A percentile compares a stretch with the other conserved stretches of the same genome.
Evolutionary conservation across 2,113 vertebrate species (phyloP).

Genomic region (Scortum barcoo): DNA sequence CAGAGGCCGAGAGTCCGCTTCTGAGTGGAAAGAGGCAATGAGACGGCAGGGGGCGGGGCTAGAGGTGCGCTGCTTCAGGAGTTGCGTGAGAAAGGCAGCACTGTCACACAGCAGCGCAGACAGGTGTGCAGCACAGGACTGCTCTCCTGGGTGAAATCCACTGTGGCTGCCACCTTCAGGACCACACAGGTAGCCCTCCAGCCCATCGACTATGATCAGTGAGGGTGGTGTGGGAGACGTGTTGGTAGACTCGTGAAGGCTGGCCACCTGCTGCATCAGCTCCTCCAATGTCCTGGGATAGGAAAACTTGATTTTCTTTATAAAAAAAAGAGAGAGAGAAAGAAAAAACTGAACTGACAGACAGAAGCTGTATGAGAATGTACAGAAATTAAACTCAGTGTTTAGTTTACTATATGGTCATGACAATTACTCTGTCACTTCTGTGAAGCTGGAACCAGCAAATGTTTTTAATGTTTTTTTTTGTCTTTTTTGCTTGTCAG

Average conservation of each 20-base stretch:
- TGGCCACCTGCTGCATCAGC: constrained; percentile 80
- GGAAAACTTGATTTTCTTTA: constrained; percentile 83
- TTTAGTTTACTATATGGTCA: not conserved
- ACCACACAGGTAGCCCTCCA: constrained; percentile 75
- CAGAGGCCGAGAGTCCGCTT: not conserved
- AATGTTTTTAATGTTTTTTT: too few relatives aligned
- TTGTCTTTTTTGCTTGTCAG: not conserved
- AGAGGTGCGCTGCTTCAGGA: constrained; percentile 40
- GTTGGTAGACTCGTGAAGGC: constrained; percentile 77
- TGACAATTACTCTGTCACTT: not conserved
- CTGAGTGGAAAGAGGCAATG: constrained; percentile 76
- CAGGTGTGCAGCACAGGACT: constrained; percentile 71
- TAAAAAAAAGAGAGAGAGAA: not conserved
- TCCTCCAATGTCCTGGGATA: constrained; percentile 81
- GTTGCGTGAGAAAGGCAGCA: constrained; percentile 73
- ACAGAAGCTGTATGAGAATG: not conserved
- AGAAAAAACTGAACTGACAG: not conserved
- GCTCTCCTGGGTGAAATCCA: constrained; percentile 53
- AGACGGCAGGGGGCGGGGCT: constrained; percentile 68
- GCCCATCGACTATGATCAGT: constrained; percentile 80
- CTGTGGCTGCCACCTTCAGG: not conserved
- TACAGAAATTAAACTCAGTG: not conserved
- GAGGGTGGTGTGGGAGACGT: constrained; percentile 63
- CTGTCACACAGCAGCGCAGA: constrained; percentile 82
- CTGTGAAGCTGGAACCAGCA: too few relatives aligned